Evolutionary conservation across 2,797 vertebrate species (phyloP).

Genomic region (Peromyscus eremicus): DNA sequence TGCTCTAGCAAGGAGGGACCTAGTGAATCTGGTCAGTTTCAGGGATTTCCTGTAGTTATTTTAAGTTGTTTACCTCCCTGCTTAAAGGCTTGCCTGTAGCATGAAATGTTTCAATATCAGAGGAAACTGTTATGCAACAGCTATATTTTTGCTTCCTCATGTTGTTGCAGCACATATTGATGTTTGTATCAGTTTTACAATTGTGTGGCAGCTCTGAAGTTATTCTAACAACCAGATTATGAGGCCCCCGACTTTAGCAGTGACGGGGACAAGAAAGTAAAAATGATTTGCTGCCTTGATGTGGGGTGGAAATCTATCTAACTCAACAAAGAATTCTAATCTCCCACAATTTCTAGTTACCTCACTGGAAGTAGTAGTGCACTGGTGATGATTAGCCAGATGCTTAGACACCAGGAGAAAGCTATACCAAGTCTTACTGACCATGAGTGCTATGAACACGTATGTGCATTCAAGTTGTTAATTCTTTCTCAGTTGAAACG

Average conservation of each 20-base stretch:
- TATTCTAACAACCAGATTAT: neutral
- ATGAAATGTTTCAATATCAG: neutral
- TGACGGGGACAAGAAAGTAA: neutral
- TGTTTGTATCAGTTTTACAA: neutral
- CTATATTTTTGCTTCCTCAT: slow-evolving; percentile 1
- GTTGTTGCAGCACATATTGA: neutral
- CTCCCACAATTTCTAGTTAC: neutral
- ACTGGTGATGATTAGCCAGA: neutral
- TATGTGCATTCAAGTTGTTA: neutral
- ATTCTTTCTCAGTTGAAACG: neutral
- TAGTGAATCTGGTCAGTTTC: neutral
- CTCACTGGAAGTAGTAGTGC: neutral
- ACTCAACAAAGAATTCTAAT: neutral
- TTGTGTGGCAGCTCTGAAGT: neutral
- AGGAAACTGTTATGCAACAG: neutral
- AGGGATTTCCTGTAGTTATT: neutral
- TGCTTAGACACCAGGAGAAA: neutral
- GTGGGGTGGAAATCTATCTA: neutral
- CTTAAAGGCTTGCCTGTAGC: neutral
- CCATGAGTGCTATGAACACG: neutral
- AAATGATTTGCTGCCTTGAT: neutral
- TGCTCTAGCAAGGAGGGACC: neutral
- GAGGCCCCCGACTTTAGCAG: neutral
- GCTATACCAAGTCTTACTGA: neutral
- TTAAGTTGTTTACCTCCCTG: neutral